Percentiles rank a stretch among this genome's conserved stretches.
Evolutionary conservation across 92 coral and sea anemone genomes (phyloP).

Genomic region (Actinernus sp.): DNA sequence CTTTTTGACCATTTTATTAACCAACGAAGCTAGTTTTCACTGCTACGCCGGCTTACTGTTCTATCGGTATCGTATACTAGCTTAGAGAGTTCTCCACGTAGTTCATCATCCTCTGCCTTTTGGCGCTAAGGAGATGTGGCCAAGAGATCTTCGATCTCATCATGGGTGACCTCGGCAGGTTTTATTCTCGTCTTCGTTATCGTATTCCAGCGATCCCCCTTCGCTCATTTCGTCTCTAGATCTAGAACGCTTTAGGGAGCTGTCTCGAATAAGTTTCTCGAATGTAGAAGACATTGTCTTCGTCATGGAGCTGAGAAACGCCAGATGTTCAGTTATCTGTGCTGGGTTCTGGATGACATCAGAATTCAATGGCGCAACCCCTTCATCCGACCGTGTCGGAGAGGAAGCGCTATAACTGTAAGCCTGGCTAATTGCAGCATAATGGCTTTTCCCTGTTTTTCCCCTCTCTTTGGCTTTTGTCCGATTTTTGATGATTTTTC

Average conservation of each 20-base stretch:
- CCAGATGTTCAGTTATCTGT: too few species aligned
- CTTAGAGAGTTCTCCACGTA: slow-evolving; percentile 20
- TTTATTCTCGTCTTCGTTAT: slow-evolving; percentile 3
- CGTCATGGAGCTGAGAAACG: too few species aligned
- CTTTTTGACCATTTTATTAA: slow-evolving; percentile 46
- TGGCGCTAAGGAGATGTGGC: slow-evolving; percentile 3
- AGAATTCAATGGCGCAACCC: too few species aligned
- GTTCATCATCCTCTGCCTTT: slow-evolving; percentile 19
- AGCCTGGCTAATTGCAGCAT: too few species aligned
- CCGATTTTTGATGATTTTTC: too few species aligned
- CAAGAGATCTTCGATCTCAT: slow-evolving; percentile 12
- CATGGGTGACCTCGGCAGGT: slow-evolving; percentile 10
- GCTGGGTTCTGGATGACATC: too few species aligned
- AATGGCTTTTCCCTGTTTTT: too few species aligned
- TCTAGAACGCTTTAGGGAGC: neutral
- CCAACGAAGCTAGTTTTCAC: slow-evolving; percentile 37
- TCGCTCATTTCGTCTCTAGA: neutral
- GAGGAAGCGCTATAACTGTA: too few species aligned
- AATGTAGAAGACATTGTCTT: neutral
- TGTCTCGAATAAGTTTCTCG: neutral
- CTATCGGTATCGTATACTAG: slow-evolving; percentile 26
- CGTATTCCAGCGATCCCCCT: neutral
- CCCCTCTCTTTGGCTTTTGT: too few species aligned
- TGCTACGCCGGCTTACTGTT: slow-evolving; percentile 10
- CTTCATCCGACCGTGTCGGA: too few species aligned